These are phyloP conservation scores for Eristalis tenax DNA, from an alignment of 2,888 invertebrate genomes.

Conservation along the genomic window DNA sequence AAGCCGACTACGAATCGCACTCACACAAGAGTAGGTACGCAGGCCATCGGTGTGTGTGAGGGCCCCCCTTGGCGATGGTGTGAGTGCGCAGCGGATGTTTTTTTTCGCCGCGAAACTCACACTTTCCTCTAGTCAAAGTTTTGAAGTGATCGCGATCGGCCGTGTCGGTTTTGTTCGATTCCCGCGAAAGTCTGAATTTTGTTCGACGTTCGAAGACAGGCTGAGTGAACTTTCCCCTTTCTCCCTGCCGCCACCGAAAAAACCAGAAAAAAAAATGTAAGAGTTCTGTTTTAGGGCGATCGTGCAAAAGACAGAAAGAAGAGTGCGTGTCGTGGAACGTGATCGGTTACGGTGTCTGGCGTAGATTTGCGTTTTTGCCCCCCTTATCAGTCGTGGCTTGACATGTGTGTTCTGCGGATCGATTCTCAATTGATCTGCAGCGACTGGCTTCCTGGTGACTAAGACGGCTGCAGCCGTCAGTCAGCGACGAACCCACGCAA, in stretches of 20 bases:
- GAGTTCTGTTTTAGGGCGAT: conserved; percentile 20
- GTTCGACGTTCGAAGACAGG: conserved; percentile 13
- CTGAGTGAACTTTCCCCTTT: not conserved
- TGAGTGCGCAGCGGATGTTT: conserved; percentile 27
- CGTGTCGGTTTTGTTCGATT: conserved; percentile 52
- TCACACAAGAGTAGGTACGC: conserved; percentile 3
- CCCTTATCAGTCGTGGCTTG: conserved; percentile 36
- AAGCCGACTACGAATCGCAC: not conserved
- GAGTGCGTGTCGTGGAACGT: not conserved
- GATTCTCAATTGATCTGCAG: conserved; percentile 10
- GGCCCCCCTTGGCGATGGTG: not conserved
- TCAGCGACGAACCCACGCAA: conserved; percentile 16
- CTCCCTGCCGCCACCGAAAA: not conserved
- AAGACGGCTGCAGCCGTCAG: not conserved
- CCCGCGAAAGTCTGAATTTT: conserved; percentile 67
- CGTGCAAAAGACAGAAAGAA: conserved; percentile 6
- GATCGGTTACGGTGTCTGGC: not conserved
- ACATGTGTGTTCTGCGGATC: conserved; percentile 2
- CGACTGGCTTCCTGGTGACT: conserved; percentile 37
- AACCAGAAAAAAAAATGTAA: conserved; percentile 30
- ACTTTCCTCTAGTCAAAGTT: conserved; percentile 66
- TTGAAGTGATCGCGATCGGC: conserved; percentile 72
- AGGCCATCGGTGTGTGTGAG: not conserved
- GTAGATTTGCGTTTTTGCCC: not conserved
- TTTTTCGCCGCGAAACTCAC: conserved; percentile 48